Percentiles rank a stretch among this genome's conserved stretches.
These are phyloP conservation scores for Augochlorella aurata DNA, from an alignment of 2,888 invertebrate genomes.

Conservation along the genomic window DNA sequence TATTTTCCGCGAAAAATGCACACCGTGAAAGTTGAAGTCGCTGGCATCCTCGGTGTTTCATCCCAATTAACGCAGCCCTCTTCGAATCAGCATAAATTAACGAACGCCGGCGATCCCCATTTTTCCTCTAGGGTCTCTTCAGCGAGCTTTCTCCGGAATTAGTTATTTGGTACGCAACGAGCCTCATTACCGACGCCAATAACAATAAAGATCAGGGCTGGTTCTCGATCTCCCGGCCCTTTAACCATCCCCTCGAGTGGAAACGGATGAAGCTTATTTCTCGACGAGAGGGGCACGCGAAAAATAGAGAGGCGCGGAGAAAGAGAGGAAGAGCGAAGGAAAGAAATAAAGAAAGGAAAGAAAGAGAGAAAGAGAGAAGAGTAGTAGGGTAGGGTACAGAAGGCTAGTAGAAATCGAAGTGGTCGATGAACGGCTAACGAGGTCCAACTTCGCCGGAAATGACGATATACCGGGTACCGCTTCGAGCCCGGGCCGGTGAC, in stretches of 20 bases:
- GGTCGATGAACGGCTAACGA: conserved; percentile 59
- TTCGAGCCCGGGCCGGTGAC: conserved; percentile 18
- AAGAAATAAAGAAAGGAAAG: background rate
- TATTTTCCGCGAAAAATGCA: too few species aligned
- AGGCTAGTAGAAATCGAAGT: conserved; percentile 31
- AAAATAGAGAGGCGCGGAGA: background rate
- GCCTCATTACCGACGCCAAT: conserved; percentile 21
- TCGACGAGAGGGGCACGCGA: background rate
- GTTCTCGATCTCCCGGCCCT: conserved; percentile 1
- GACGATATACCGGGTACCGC: conserved; percentile 48
- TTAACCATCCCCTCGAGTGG: conserved; percentile 22
- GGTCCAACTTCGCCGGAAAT: conserved; percentile 59
- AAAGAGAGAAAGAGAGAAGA: background rate
- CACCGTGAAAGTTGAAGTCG: too few species aligned
- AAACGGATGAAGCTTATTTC: conserved; percentile 34
- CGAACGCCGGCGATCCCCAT: background rate
- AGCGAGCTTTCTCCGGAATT: background rate
- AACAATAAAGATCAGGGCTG: background rate
- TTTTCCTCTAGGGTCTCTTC: background rate
- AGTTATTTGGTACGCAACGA: conserved; percentile 1
- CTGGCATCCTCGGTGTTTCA: too few species aligned
- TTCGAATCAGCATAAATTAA: background rate
- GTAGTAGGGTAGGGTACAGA: background rate
- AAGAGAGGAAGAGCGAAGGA: background rate
- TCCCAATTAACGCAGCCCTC: background rate